Evolutionary conservation across 2,113 vertebrate species (phyloP).

Genomic region (Psephotus haematonotus): DNA sequence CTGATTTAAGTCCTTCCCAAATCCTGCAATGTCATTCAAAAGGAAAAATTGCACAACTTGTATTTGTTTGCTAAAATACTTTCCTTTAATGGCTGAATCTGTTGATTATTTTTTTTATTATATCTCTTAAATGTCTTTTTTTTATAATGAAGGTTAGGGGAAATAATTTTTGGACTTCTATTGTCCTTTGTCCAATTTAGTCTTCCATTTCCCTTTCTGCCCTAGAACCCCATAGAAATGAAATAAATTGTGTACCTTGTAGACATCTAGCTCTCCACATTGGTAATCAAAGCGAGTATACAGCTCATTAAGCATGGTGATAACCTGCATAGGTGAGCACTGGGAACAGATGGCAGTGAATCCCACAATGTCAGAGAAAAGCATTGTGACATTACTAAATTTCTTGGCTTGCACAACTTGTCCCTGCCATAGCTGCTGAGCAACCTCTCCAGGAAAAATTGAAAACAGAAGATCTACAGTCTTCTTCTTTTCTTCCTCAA

Average conservation of each 20-base stretch:
- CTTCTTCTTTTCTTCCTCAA: conserved; percentile 97
- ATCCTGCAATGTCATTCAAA: not conserved
- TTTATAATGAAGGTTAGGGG: not conserved
- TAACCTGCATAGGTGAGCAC: conserved; percentile 96
- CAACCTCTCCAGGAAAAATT: conserved; percentile 94
- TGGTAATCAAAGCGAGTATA: conserved; percentile 96
- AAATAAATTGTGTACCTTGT: conserved; percentile 84
- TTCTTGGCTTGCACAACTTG: conserved; percentile 94
- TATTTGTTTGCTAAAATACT: not conserved
- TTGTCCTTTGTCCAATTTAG: not conserved
- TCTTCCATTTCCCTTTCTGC: not conserved
- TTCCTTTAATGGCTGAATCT: not conserved
- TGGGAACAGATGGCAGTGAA: conserved; percentile 95
- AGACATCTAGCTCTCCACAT: conserved; percentile 93
- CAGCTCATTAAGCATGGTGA: conserved; percentile 95
- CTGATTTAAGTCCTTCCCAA: not conserved
- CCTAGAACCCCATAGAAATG: not conserved
- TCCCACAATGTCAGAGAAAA: conserved; percentile 97
- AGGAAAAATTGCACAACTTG: not conserved
- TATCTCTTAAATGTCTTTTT: not conserved
- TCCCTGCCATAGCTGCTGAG: conserved; percentile 96
- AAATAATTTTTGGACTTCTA: not conserved
- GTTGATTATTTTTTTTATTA: not conserved
- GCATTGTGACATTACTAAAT: conserved; percentile 92
- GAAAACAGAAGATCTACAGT: conserved; percentile 95